Evolutionary conservation across 2,113 vertebrate genomes (phyloP).

Genomic region (Benitochromis conjunctus): DNA sequence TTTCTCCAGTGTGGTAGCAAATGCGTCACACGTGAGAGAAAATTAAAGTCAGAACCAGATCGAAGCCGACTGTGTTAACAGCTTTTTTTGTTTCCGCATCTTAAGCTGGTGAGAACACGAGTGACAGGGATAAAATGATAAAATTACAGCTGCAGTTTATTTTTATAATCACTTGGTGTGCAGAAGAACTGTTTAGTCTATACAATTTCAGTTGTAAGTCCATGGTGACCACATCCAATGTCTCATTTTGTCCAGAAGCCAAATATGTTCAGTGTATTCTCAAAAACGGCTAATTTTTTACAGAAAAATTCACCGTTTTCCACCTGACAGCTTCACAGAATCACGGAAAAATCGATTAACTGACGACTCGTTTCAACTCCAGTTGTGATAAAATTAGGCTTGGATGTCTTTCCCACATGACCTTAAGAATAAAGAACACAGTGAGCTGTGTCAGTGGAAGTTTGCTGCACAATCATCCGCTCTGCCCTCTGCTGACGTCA

Average conservation of each 20-base stretch:
- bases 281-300: rapidly evolving
- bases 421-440: not conserved
- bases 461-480: not conserved
- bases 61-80: rapidly evolving
- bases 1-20: not conserved
- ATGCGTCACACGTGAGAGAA: not conserved
- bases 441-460: not conserved
- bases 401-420: not conserved
- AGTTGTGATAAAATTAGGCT: not conserved
- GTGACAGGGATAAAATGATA: not conserved
- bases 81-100: not conserved
- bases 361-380: not conserved
- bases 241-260: not conserved
- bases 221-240: not conserved
- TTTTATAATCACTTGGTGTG: not conserved
- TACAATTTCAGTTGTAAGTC: not conserved
- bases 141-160: not conserved
- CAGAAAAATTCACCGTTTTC: rapidly evolving
- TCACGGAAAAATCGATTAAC: not conserved
- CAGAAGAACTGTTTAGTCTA: not conserved
- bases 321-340: rapidly evolving
- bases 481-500: not conserved
- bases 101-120: not conserved
- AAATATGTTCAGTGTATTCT: not conserved
- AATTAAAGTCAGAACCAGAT: not conserved